phyloP scores from a whole-genome alignment of 2,888 invertebrate species.

The Nephrocerus scutellatus region DNA sequence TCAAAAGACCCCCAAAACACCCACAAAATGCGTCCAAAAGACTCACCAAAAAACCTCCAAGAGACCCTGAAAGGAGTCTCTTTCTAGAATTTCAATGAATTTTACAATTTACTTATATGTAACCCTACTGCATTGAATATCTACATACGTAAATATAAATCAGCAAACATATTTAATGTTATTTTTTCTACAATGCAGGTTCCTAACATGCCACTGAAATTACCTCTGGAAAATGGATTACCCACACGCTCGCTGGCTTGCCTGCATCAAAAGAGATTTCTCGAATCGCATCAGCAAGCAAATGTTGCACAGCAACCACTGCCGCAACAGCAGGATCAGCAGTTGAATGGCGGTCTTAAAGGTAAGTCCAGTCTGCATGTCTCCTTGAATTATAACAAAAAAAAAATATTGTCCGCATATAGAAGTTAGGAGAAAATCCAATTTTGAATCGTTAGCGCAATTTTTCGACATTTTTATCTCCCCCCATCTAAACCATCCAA shows the following conservation, averaged over 20 bases:
- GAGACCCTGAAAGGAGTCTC: no score
- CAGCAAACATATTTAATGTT: not conserved
- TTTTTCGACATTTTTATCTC: no score
- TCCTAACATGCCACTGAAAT: slow-evolving; percentile 45
- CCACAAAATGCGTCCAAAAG: slow-evolving; percentile 8
- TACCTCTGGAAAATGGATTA: slow-evolving; percentile 35
- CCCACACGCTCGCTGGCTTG: slow-evolving; percentile 34
- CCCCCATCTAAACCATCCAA: no score
- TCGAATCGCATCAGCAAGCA: slow-evolving; percentile 30
- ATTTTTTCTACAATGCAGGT: slow-evolving; percentile 33
- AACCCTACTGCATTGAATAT: no score
- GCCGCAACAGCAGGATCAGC: slow-evolving; percentile 26
- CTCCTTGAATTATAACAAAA: no score
- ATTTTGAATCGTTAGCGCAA: no score
- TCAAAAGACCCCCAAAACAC: slow-evolving; percentile 11
- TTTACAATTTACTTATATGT: slow-evolving; percentile 19
- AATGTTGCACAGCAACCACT: slow-evolving; percentile 26
- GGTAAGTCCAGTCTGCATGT: slow-evolving; percentile 24
- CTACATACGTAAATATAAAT: not conserved
- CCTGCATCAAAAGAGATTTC: slow-evolving; percentile 42
- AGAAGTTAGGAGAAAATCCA: no score
- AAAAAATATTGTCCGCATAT: no score
- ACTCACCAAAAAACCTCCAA: no score
- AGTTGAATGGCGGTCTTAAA: slow-evolving; percentile 22
- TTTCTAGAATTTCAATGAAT: slow-evolving; percentile 1